A percentile compares a stretch with the other conserved stretches of the same genome.
Evolutionary conservation across 2,888 invertebrate species (phyloP).

Genomic region (Agrypnus murinus): DNA sequence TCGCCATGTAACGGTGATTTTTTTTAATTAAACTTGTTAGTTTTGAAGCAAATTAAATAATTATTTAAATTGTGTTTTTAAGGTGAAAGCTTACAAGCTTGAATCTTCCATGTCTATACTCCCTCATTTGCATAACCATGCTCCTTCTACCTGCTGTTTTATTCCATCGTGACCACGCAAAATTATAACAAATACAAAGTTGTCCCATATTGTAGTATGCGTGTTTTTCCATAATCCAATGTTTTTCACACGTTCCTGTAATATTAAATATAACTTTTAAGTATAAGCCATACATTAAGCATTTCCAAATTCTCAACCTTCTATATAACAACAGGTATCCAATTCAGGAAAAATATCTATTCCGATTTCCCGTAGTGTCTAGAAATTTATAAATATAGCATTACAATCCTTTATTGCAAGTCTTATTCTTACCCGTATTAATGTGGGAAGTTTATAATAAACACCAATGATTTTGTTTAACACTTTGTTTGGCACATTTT

Average conservation of each 20-base stretch:
- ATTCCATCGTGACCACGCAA: slow-evolving; percentile 85
- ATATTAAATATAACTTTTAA: too few relatives aligned
- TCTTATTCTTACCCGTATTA: slow-evolving; percentile 75
- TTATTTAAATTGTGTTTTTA: too few relatives aligned
- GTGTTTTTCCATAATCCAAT: slow-evolving; percentile 83
- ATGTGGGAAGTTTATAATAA: slow-evolving; percentile 75
- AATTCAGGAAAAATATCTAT: slow-evolving; percentile 89
- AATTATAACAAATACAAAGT: slow-evolving; percentile 82
- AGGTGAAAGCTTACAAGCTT: slow-evolving; percentile 71
- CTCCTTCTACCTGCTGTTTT: slow-evolving; percentile 75
- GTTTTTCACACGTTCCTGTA: slow-evolving; percentile 76
- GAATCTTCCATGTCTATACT: slow-evolving; percentile 70
- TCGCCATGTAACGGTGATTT: too few relatives aligned
- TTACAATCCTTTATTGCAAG: slow-evolving; percentile 1
- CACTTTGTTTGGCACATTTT: slow-evolving; percentile 78
- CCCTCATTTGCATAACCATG: slow-evolving; percentile 81
- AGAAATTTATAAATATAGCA: slow-evolving; percentile 28
- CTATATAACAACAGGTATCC: slow-evolving; percentile 84
- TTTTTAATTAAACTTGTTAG: too few relatives aligned
- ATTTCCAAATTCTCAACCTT: slow-evolving; percentile 67
- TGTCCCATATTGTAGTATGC: slow-evolving; percentile 87
- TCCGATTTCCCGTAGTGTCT: slow-evolving; percentile 75
- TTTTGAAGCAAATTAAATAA: too few relatives aligned
- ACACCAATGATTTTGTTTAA: slow-evolving; percentile 76
- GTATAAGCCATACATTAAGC: too few relatives aligned